Percentiles rank a stretch among this genome's conserved stretches.
These are phyloP conservation scores for Luehdorfia chinensis DNA, from an alignment of 1,140 invertebrate genomes.

Conservation along the genomic window DNA sequence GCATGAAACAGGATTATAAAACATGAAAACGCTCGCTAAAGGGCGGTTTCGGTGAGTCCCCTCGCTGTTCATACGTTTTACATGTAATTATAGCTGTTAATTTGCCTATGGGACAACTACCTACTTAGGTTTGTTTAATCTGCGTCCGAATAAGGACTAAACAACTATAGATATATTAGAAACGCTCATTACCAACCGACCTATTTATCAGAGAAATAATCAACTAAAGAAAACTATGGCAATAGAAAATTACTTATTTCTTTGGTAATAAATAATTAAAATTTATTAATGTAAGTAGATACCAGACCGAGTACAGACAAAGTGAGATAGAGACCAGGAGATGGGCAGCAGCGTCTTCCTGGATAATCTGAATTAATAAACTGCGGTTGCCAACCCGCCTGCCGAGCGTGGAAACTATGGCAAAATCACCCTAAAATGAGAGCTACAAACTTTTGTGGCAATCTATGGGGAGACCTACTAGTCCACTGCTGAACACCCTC, in stretches of 20 bases:
- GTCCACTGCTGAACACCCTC: no score
- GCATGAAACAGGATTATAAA: slow-evolving; percentile 75
- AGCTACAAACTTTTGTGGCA: no score
- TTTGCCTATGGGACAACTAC: slow-evolving; percentile 31
- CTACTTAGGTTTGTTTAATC: slow-evolving; percentile 9
- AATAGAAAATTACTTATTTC: no score
- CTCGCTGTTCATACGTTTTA: slow-evolving; percentile 34
- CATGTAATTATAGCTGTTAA: slow-evolving; percentile 70
- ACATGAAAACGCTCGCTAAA: slow-evolving; percentile 70
- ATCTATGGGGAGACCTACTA: no score
- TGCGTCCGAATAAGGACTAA: slow-evolving; percentile 1
- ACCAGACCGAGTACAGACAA: no score
- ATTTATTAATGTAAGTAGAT: not conserved
- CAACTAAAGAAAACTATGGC: not conserved
- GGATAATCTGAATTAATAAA: no score
- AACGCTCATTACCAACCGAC: not conserved
- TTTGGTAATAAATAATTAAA: not conserved
- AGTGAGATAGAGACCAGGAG: no score
- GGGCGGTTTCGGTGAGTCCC: slow-evolving; percentile 43
- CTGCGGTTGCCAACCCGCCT: no score
- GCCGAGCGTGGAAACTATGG: no score
- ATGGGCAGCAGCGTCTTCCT: no score
- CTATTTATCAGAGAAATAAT: not conserved
- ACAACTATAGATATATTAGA: not conserved
- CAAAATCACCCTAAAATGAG: no score